Evolutionary conservation across 23 tunicate species (phyloP).

Genomic region (Styela clava): DNA sequence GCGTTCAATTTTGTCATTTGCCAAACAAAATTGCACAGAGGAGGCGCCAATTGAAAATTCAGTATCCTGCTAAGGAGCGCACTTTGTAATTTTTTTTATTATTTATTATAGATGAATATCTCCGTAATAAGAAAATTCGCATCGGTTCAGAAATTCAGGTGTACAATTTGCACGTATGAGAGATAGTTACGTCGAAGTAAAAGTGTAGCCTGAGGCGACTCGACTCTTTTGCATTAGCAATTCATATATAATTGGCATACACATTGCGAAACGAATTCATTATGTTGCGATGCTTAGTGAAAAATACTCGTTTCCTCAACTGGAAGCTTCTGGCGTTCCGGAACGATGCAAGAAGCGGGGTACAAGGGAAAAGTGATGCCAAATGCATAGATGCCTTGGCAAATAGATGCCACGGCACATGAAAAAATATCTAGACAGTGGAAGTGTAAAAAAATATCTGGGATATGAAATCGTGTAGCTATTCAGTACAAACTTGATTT

Average conservation of each 20-base stretch:
- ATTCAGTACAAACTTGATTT: too few species aligned
- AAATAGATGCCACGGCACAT: too few species aligned
- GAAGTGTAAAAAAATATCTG: background rate
- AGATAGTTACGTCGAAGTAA: too few species aligned
- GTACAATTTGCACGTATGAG: background rate
- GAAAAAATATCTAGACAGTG: background rate
- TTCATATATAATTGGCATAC: background rate
- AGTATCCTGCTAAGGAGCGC: background rate
- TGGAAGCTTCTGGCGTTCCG: too few species aligned
- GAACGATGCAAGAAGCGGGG: too few species aligned
- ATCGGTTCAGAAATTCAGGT: background rate
- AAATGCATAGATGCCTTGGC: too few species aligned
- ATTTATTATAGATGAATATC: background rate
- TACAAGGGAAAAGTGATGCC: too few species aligned
- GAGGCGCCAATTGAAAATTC: background rate
- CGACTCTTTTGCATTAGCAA: background rate
- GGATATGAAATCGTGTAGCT: too few species aligned
- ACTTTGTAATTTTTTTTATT: background rate
- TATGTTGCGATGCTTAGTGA: too few species aligned
- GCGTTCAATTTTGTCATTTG: background rate
- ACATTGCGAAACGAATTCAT: background rate
- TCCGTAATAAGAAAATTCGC: background rate
- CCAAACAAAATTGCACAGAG: background rate
- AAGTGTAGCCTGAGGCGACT: background rate
- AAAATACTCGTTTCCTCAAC: too few species aligned